phyloP scores from a whole-genome alignment of 2,888 invertebrate genomes.

The Heterodera filipjevi region DNA sequence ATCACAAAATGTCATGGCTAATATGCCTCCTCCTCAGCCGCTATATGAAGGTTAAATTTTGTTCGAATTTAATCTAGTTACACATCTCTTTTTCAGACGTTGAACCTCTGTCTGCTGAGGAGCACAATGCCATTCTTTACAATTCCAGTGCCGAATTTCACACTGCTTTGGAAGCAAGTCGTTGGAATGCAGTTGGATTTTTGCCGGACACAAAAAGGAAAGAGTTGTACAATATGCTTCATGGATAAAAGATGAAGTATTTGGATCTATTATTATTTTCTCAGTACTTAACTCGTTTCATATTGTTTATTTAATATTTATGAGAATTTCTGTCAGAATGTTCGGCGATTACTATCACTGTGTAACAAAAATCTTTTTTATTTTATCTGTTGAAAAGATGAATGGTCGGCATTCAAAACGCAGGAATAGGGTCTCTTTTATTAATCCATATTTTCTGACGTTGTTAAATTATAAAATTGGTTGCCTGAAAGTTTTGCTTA shows the following conservation, averaged over 20 bases:
- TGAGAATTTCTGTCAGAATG: background rate
- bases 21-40: slow-evolving; percentile 17
- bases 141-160: slow-evolving; percentile 35
- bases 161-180: slow-evolving; percentile 40
- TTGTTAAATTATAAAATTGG: background rate
- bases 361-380: too few relatives aligned
- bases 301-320: background rate
- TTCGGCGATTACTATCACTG: too few relatives aligned
- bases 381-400: too few relatives aligned
- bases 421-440: too few relatives aligned
- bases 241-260: background rate
- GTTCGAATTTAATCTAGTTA: background rate
- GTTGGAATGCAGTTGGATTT: slow-evolving; percentile 33
- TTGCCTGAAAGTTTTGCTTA: too few relatives aligned
- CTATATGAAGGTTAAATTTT: slow-evolving; percentile 30
- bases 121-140: slow-evolving; percentile 39
- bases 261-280: background rate
- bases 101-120: slow-evolving; percentile 34
- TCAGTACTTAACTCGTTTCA: background rate
- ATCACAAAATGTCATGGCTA: background rate
- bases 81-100: slow-evolving; percentile 30
- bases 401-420: too few relatives aligned
- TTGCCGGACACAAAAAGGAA: slow-evolving; percentile 20
- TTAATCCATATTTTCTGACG: background rate
- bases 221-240: slow-evolving; percentile 24